A percentile compares a stretch with the other conserved stretches of the same genome.
Evolutionary conservation across 1,140 invertebrate species (phyloP).

Genomic region (Megathymus violae): DNA sequence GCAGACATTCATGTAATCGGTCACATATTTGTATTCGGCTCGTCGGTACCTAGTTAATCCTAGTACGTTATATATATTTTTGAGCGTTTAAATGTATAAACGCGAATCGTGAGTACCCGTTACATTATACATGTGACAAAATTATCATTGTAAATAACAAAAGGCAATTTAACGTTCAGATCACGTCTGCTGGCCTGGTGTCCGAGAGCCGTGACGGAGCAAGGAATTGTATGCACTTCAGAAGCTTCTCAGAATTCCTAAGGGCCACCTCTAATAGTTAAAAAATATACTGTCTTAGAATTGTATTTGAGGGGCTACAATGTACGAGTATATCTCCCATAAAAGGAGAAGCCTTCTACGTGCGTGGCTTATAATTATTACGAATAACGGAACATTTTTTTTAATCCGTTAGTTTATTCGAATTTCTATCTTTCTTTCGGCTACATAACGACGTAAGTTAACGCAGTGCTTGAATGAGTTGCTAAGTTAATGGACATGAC

Average conservation of each 20-base stretch:
- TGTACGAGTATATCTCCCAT: constrained; percentile 16
- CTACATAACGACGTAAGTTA: too few relatives aligned
- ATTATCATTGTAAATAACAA: not conserved
- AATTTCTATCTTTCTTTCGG: too few relatives aligned
- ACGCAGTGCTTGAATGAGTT: too few relatives aligned
- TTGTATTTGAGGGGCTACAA: constrained; percentile 14
- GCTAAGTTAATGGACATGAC: too few relatives aligned
- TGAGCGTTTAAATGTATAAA: too few relatives aligned
- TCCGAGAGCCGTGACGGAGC: constrained; percentile 6
- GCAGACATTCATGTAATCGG: too few relatives aligned
- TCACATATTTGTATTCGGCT: too few relatives aligned
- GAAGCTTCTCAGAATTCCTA: constrained; percentile 5
- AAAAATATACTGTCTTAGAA: constrained; percentile 25
- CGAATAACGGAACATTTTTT: too few relatives aligned
- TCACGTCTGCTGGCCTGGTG: constrained; percentile 14
- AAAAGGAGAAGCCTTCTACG: constrained; percentile 12
- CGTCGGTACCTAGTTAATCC: too few relatives aligned
- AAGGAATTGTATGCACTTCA: constrained; percentile 7
- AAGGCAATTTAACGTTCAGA: constrained; percentile 1
- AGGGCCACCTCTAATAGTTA: constrained; percentile 13
- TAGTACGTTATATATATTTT: too few relatives aligned
- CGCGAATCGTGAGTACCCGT: too few relatives aligned
- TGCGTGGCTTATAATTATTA: constrained; percentile 16
- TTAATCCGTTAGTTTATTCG: too few relatives aligned
- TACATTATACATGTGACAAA: constrained; percentile 3